These are phyloP conservation scores for Sarotherodon lohbergeri DNA, from an alignment of 2,113 vertebrate genomes.

Conservation along the genomic window DNA sequence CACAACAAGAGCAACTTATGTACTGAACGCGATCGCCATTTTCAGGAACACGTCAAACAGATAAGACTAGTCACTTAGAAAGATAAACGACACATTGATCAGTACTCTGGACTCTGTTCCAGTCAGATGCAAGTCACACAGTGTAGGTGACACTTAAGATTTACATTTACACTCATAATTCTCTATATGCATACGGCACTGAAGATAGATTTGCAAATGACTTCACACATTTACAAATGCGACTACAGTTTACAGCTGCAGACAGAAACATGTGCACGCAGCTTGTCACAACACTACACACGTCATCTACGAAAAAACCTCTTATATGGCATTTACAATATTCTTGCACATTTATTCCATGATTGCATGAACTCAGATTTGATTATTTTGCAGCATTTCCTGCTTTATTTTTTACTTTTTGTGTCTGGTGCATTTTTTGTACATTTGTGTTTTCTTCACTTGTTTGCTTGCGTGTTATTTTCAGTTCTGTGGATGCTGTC, in stretches of 20 bases:
- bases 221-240: neutral
- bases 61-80: neutral
- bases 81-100: neutral
- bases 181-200: fast-evolving
- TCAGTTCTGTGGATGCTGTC: neutral
- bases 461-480: neutral
- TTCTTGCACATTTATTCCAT: neutral
- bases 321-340: fast-evolving
- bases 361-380: neutral
- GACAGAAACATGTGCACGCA: fast-evolving
- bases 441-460: neutral
- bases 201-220: neutral
- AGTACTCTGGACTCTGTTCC: neutral
- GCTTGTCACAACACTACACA: neutral
- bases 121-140: neutral
- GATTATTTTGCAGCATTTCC: fast-evolving
- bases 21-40: fast-evolving
- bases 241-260: fast-evolving
- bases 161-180: neutral
- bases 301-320: neutral
- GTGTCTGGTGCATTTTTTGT: neutral
- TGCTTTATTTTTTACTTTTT: neutral
- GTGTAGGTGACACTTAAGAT: neutral
- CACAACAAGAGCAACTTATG: neutral
- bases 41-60: neutral